Conservation (phyloP, 2,113 vertebrate species). For the Rhinoderma darwinii region DNA sequence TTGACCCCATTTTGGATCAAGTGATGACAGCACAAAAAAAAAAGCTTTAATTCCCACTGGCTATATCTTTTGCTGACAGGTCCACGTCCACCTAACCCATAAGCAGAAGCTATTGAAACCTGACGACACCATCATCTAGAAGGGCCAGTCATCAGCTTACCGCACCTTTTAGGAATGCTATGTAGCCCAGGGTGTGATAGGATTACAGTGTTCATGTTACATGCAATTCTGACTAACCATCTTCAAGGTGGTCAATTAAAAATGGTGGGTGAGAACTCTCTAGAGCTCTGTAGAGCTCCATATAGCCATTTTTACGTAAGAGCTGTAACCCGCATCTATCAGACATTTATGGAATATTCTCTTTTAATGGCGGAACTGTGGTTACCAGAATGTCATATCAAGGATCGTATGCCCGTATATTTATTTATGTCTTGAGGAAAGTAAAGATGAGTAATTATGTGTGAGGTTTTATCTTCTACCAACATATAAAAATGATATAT, state of each 20-base stretch:
- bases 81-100: neutral
- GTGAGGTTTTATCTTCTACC: neutral
- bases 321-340: too few relatives aligned
- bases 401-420: neutral
- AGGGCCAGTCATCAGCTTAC: neutral
- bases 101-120: neutral
- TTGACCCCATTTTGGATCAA: neutral
- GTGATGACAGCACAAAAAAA: neutral
- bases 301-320: neutral
- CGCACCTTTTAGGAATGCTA: neutral
- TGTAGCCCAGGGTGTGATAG: neutral
- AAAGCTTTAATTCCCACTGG: too few relatives aligned
- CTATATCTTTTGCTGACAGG: neutral
- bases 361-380: neutral
- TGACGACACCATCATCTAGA: neutral
- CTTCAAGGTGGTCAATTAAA: neutral
- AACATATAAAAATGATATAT: constrained; percentile 4
- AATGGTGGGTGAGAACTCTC: neutral
- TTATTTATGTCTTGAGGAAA: neutral
- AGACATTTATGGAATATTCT: too few relatives aligned
- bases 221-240: neutral
- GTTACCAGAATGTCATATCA: neutral
- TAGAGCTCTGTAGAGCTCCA: neutral
- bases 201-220: neutral
- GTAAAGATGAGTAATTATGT: constrained; percentile 4